These are phyloP conservation scores for Setipinna tenuifilis DNA, from an alignment of 2,797 vertebrate species.

Conservation along the genomic window DNA sequence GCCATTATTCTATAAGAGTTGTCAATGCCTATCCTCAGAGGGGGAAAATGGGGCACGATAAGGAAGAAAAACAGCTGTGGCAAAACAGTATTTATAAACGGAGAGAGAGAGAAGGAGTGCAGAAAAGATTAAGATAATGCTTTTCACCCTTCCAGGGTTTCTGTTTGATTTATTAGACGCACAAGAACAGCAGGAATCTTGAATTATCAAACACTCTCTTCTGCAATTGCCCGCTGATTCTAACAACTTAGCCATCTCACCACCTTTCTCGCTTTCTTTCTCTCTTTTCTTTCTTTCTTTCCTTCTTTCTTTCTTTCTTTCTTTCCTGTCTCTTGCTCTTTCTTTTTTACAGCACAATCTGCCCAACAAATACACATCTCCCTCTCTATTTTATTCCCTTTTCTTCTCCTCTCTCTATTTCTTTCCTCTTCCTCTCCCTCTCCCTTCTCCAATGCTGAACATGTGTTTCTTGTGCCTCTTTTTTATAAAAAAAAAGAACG, in stretches of 20 bases:
- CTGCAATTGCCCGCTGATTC: not conserved
- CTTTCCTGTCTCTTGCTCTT: not conserved
- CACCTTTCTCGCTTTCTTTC: not conserved
- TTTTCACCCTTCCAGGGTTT: not conserved
- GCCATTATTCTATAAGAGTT: not conserved
- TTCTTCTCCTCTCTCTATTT: not conserved
- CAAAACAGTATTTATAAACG: not conserved
- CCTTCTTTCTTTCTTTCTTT: not conserved
- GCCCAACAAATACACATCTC: not conserved
- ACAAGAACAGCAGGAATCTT: not conserved
- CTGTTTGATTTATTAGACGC: slow-evolving; percentile 8
- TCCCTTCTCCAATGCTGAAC: not conserved
- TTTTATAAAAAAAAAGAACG: not conserved
- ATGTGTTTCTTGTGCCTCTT: slow-evolving; percentile 10
- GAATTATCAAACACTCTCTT: slow-evolving; percentile 3
- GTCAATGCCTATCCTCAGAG: not conserved
- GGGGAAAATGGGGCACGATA: not conserved
- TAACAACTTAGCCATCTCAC: not conserved
- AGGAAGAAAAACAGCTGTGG: not conserved
- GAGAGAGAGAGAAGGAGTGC: not conserved
- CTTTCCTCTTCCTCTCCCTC: not conserved
- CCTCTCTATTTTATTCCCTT: not conserved
- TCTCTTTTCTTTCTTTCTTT: not conserved
- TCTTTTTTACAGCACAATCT: no score
- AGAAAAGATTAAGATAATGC: not conserved